Conservation (phyloP, 1,140 invertebrate species). For the Zaprionus lachaisei region DNA sequence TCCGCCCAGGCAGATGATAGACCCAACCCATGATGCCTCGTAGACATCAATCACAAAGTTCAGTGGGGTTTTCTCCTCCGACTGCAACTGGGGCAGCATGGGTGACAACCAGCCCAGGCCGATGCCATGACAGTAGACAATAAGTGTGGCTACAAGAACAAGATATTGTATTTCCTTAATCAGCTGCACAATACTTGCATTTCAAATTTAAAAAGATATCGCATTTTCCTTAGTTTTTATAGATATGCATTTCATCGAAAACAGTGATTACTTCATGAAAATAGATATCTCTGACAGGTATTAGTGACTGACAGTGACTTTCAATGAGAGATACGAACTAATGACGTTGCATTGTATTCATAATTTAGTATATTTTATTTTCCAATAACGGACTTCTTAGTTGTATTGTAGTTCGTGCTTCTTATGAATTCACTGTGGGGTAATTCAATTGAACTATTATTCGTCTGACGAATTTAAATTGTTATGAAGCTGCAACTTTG, state of each 20-base stretch:
- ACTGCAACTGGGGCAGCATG: conserved; percentile 81
- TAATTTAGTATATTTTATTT: neutral
- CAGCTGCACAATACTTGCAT: neutral
- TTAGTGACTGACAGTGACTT: neutral
- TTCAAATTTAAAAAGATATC: neutral
- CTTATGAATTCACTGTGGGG: neutral
- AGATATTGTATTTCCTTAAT: neutral
- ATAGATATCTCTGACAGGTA: neutral
- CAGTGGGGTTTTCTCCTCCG: conserved; percentile 66
- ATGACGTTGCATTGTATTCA: neutral
- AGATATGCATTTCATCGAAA: neutral
- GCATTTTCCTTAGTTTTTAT: neutral
- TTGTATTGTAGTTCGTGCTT: neutral
- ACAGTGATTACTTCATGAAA: neutral
- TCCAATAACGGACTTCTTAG: neutral
- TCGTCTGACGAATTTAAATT: too few species aligned
- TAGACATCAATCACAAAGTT: conserved; percentile 61
- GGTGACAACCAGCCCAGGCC: conserved; percentile 85
- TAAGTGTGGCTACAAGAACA: conserved; percentile 76
- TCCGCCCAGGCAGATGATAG: conserved; percentile 75
- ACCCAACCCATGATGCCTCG: conserved; percentile 80
- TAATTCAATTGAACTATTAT: too few species aligned
- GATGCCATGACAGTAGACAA: conserved; percentile 84
- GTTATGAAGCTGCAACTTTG: too few species aligned
- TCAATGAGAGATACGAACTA: neutral